These are phyloP conservation scores for Drosophila monieri DNA, from an alignment of 2,888 invertebrate genomes.

Conservation along the genomic window DNA sequence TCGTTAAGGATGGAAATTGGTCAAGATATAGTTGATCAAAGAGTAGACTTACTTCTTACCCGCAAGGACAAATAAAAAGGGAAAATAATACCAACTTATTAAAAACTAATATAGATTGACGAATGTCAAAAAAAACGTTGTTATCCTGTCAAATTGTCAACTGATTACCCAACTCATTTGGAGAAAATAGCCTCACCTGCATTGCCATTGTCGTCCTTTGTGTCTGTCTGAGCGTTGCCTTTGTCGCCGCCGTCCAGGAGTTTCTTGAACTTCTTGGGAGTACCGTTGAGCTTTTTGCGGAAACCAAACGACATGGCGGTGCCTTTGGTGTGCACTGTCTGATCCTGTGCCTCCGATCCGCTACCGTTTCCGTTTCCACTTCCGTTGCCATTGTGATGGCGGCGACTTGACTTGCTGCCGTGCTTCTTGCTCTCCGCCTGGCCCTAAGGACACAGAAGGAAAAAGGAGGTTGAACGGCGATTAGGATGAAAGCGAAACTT, in stretches of 20 bases:
- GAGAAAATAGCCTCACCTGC: slow-evolving; percentile 71
- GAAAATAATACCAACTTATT: background rate
- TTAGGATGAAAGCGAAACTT: slow-evolving; percentile 47
- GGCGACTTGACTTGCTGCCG: slow-evolving; percentile 57
- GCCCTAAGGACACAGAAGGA: slow-evolving; percentile 70
- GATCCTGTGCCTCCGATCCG: slow-evolving; percentile 50
- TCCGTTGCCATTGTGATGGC: slow-evolving; percentile 54
- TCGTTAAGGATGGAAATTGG: too few relatives aligned
- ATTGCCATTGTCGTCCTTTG: slow-evolving; percentile 83
- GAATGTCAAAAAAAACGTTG: background rate
- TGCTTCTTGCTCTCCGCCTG: slow-evolving; percentile 84
- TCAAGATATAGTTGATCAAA: too few relatives aligned
- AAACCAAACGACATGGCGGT: slow-evolving; percentile 94
- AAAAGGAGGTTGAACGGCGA: slow-evolving; percentile 26
- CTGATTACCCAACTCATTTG: background rate
- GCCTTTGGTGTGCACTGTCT: slow-evolving; percentile 85
- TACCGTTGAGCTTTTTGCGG: slow-evolving; percentile 87
- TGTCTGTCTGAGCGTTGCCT: slow-evolving; percentile 50
- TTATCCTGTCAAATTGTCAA: background rate
- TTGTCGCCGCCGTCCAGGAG: slow-evolving; percentile 65
- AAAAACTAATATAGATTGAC: background rate
- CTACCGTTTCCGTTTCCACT: slow-evolving; percentile 49
- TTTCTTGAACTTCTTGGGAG: slow-evolving; percentile 83
- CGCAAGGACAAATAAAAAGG: too few relatives aligned
- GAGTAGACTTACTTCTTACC: too few relatives aligned